phyloP scores from a whole-genome alignment of 2,113 vertebrate species.

The Trichechus manatus region DNA sequence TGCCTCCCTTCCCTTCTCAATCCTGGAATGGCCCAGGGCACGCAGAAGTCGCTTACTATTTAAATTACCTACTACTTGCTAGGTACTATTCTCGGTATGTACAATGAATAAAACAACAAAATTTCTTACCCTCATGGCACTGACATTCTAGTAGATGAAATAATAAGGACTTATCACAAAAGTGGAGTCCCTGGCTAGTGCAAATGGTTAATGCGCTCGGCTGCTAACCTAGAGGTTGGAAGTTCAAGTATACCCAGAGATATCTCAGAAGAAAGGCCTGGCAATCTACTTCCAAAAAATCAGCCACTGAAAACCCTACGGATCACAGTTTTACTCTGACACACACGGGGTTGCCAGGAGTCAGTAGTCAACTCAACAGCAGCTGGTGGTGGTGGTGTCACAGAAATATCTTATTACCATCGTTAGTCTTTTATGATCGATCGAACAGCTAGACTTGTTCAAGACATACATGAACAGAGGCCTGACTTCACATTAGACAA shows the following conservation, averaged over 20 bases:
- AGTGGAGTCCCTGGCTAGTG: neutral
- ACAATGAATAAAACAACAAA: neutral
- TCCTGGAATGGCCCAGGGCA: neutral
- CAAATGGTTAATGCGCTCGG: neutral
- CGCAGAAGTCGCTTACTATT: neutral
- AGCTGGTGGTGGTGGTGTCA: neutral
- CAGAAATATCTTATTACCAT: neutral
- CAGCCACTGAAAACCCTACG: neutral
- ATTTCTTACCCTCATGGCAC: neutral
- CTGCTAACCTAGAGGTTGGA: neutral
- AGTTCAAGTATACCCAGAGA: neutral
- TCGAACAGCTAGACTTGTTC: neutral
- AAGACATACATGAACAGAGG: neutral
- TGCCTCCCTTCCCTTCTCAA: neutral
- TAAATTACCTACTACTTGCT: neutral
- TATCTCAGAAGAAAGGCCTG: neutral
- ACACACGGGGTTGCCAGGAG: neutral
- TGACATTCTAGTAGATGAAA: neutral
- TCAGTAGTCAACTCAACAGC: neutral
- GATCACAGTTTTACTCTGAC: neutral
- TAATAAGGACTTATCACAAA: neutral
- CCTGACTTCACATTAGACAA: neutral
- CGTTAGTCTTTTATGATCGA: neutral
- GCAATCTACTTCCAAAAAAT: neutral
- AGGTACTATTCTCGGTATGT: neutral